These are phyloP conservation scores for Herpetotheres cachinnans DNA, from an alignment of 2,113 vertebrate species.

Conservation along the genomic window DNA sequence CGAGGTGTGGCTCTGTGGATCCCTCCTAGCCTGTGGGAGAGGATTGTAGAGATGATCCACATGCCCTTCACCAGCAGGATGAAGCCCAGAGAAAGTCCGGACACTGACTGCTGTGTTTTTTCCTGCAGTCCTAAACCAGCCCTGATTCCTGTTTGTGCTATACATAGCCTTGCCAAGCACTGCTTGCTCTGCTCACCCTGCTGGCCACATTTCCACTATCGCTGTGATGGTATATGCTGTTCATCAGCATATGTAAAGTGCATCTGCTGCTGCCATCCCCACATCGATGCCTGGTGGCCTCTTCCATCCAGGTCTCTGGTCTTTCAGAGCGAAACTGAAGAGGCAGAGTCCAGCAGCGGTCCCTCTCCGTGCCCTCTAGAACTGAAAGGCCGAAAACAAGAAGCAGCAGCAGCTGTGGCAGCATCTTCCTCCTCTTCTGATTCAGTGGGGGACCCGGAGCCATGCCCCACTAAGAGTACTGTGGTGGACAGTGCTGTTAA, in stretches of 20 bases:
- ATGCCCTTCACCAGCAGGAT: conserved; percentile 17
- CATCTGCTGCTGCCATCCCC: conserved; percentile 44
- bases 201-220: background rate
- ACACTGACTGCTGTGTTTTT: background rate
- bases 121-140: background rate
- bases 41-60: conserved; percentile 71
- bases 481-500: conserved; percentile 55
- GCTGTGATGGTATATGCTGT: conserved; percentile 1
- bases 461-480: background rate
- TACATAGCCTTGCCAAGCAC: background rate
- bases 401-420: background rate
- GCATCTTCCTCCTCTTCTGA: conserved; percentile 20
- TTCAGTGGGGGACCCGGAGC: conserved; percentile 26
- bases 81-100: background rate
- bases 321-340: background rate
- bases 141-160: background rate
- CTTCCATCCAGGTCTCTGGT: background rate
- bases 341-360: background rate
- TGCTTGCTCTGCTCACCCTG: background rate
- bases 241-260: background rate
- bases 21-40: conserved; percentile 69
- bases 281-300: conserved; percentile 49
- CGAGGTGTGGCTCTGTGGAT: conserved; percentile 74
- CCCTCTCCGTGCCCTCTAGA: conserved; percentile 20
- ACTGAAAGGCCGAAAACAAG: conserved; percentile 14